phyloP scores from a whole-genome alignment of 35 echinoderm and acorn worm species.

The Strongylocentrotus purpuratus region DNA sequence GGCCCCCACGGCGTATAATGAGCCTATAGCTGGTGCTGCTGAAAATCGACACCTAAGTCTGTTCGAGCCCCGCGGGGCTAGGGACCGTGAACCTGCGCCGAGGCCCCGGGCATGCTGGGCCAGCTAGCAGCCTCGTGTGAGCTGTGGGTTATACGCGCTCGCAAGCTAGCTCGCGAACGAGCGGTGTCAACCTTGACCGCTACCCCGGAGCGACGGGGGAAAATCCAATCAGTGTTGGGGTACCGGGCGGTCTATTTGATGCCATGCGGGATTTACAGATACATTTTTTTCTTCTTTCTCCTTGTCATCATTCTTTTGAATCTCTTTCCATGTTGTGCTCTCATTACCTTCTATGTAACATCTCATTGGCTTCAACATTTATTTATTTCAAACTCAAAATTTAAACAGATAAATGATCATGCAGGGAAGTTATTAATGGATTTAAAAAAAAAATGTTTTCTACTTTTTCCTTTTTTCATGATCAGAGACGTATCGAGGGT shows the following conservation, averaged over 20 bases:
- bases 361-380: no score
- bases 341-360: no score
- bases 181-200: conserved; percentile 14
- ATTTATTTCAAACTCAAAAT: no score
- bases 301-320: neutral
- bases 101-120: neutral
- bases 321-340: no score
- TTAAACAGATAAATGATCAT: no score
- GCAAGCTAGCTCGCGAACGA: neutral
- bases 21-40: neutral
- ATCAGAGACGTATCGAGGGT: no score
- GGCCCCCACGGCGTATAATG: conserved; percentile 14
- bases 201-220: conserved; percentile 12
- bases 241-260: conserved; percentile 15
- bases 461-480: no score
- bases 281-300: neutral
- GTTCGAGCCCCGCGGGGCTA: neutral
- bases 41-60: conserved; percentile 6
- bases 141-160: neutral
- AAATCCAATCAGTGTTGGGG: conserved; percentile 16
- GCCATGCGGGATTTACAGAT: conserved; percentile 15
- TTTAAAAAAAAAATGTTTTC: no score
- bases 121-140: neutral
- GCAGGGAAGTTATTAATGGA: no score
- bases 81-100: neutral